phyloP scores from a whole-genome alignment of 1,140 invertebrate genomes.

The Coboldia fuscipes region DNA sequence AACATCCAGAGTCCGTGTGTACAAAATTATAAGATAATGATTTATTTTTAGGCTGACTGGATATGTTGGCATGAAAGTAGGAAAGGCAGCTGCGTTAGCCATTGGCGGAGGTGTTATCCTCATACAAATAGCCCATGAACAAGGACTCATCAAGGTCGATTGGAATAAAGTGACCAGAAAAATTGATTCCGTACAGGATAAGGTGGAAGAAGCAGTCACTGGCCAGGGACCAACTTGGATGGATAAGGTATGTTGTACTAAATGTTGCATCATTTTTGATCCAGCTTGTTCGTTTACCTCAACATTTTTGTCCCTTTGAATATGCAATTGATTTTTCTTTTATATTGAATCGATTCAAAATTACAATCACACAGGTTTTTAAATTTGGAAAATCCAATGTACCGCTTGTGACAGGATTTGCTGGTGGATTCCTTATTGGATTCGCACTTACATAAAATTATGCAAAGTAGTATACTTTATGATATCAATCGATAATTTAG shows the following conservation, averaged over 20 bases:
- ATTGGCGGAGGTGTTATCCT: slow-evolving; percentile 74
- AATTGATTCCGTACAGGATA: slow-evolving; percentile 59
- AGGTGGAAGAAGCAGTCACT: slow-evolving; percentile 53
- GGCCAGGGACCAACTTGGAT: slow-evolving; percentile 45
- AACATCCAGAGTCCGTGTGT: neutral
- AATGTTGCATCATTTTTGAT: slow-evolving; percentile 1
- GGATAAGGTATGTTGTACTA: slow-evolving; percentile 45
- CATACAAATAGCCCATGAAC: slow-evolving; percentile 71
- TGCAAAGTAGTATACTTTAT: neutral
- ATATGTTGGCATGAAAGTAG: slow-evolving; percentile 75
- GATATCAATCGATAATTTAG: neutral
- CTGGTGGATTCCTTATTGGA: slow-evolving; percentile 68
- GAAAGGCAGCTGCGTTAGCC: slow-evolving; percentile 71
- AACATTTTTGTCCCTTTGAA: neutral
- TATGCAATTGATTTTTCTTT: neutral
- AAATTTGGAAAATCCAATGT: slow-evolving; percentile 29
- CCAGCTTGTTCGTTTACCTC: slow-evolving; percentile 3
- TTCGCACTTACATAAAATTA: slow-evolving; percentile 35
- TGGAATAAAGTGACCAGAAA: slow-evolving; percentile 70
- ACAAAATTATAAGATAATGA: neutral
- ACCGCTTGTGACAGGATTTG: slow-evolving; percentile 57
- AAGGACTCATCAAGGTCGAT: slow-evolving; percentile 81
- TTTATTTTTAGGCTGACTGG: slow-evolving; percentile 52
- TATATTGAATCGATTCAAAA: neutral
- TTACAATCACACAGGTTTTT: neutral